A percentile compares a stretch with the other conserved stretches of the same genome.
Conservation (phyloP, 1,140 invertebrate genomes). For the Anthonomus grandis region DNA sequence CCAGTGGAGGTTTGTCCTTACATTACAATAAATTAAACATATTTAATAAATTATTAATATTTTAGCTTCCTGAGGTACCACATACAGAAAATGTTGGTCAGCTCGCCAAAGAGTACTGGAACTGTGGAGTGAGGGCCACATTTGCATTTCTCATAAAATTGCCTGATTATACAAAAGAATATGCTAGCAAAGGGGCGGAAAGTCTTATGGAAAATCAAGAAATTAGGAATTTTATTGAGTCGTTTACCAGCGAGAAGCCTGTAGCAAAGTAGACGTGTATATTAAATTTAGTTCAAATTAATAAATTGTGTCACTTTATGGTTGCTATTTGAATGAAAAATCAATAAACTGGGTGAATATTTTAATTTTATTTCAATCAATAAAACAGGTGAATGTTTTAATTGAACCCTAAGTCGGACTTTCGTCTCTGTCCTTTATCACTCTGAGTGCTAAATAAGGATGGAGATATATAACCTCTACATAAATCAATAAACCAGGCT, state of each 20-base stretch:
- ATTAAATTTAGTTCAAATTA: no score
- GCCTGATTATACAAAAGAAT: slow-evolving; percentile 49
- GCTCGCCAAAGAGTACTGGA: slow-evolving; percentile 56
- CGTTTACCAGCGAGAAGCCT: slow-evolving; percentile 23
- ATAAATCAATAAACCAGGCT: no score
- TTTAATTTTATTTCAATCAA: no score
- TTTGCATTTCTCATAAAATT: slow-evolving; percentile 53
- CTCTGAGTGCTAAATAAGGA: no score
- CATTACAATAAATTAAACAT: slow-evolving; percentile 3
- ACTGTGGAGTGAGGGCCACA: slow-evolving; percentile 53
- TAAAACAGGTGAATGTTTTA: no score
- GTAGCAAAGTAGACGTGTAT: no score
- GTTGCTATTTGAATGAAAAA: no score
- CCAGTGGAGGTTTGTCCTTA: slow-evolving; percentile 51
- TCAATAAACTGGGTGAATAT: no score
- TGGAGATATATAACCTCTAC: no score
- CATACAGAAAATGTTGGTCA: slow-evolving; percentile 47
- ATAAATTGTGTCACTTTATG: no score
- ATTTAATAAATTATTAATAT: slow-evolving; percentile 25
- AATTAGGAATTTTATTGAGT: slow-evolving; percentile 36
- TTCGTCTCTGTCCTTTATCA: no score
- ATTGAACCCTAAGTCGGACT: no score
- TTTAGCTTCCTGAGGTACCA: slow-evolving; percentile 54
- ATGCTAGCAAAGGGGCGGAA: slow-evolving; percentile 42
- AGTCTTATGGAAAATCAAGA: slow-evolving; percentile 32